Base-by-base conservation (phyloP, 2,113 vertebrate species). In the Syngnathus typhle region DNA sequence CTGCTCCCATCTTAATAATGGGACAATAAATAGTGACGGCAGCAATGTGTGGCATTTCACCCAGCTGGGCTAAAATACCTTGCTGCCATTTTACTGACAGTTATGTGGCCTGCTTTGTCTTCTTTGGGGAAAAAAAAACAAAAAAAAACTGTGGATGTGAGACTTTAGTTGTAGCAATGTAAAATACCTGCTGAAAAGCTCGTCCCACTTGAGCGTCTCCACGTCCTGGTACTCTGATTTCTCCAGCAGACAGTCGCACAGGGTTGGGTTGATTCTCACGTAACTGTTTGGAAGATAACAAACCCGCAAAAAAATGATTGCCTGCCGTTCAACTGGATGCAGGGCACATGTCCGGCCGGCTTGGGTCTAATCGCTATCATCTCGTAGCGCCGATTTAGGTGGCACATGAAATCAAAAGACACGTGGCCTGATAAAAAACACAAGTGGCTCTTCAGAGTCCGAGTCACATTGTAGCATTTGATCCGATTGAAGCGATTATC, bases 231-330 rank as follows among this genome's bases (percentile, higher is more conserved):
- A 94, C 21, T 99, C 97, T 0, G 86, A 90, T 85, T 94, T 96
- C 70, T 96, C 94, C 80, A 99, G 77, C 70, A 99, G 75, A 83
- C 95, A 97, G 87, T 98, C 97, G 46, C 95, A 98, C 7, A 99
- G 87, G 52, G 89, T 60, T 0, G 95, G 93, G 76, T 96, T 91
- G 76, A 98, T 88, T 12, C 80, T 93, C 12, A 99, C 94, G 27
- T 94, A 93, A 85, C 97, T 99, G 71, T 19, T 6, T 46, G 32
- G 63, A 13, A 4, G 5, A 15, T 5, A 16, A 46, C 41, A 41
- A 11, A 41, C 9, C 9, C 2, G 12, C 19, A 37, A 55, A 43
- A 36, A 63, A 56, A 11, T 41, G 0, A 18, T 1, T 3, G 7
- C 5, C 27, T 64, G 5, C 5, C 27, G 44, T 7, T n/a, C 32